phyloP scores from a whole-genome alignment of 37 sponge, comb jelly and placozoan genomes.

The Haliclona indistincta region DNA sequence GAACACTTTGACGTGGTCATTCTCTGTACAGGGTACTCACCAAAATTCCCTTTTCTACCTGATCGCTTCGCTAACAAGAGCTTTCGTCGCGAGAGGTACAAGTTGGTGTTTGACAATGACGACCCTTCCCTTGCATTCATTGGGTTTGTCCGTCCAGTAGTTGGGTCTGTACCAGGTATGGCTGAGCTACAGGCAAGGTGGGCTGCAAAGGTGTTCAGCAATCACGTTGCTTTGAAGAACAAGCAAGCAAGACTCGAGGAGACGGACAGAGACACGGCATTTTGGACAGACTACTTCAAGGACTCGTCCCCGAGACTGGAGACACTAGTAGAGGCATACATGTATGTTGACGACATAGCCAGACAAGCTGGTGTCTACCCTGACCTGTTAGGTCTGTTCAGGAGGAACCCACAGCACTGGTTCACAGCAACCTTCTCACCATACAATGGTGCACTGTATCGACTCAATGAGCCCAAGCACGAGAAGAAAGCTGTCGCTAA shows the following conservation, averaged over 20 bases:
- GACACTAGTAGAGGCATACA: slow-evolving; percentile 74
- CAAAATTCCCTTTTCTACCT: slow-evolving; percentile 61
- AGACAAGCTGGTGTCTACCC: slow-evolving; percentile 78
- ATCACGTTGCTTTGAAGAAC: slow-evolving; percentile 42
- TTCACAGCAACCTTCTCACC: slow-evolving; percentile 67
- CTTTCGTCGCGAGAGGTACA: slow-evolving; percentile 59
- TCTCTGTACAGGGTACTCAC: slow-evolving; percentile 70
- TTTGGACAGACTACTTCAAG: slow-evolving; percentile 65
- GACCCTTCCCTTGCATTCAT: slow-evolving; percentile 84
- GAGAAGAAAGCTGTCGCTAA: slow-evolving; percentile 46
- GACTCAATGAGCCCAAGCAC: slow-evolving; percentile 68
- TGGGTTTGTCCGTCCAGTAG: slow-evolving; percentile 82
- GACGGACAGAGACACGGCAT: slow-evolving; percentile 35
- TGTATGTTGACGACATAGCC: slow-evolving; percentile 79
- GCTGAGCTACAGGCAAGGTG: slow-evolving; percentile 88
- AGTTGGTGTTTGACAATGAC: slow-evolving; percentile 75
- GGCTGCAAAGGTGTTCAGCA: slow-evolving; percentile 73
- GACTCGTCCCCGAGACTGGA: slow-evolving; percentile 42
- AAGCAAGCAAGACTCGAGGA: slow-evolving; percentile 39
- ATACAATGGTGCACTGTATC: slow-evolving; percentile 69
- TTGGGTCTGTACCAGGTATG: slow-evolving; percentile 74
- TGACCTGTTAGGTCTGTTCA: slow-evolving; percentile 71
- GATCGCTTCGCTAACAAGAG: not conserved
- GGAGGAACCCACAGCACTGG: slow-evolving; percentile 63
- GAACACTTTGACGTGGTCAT: slow-evolving; percentile 79